Percentiles rank a stretch among this genome's conserved stretches.
Evolutionary conservation across 2,888 invertebrate genomes (phyloP).

Genomic region (Melolontha melolontha): DNA sequence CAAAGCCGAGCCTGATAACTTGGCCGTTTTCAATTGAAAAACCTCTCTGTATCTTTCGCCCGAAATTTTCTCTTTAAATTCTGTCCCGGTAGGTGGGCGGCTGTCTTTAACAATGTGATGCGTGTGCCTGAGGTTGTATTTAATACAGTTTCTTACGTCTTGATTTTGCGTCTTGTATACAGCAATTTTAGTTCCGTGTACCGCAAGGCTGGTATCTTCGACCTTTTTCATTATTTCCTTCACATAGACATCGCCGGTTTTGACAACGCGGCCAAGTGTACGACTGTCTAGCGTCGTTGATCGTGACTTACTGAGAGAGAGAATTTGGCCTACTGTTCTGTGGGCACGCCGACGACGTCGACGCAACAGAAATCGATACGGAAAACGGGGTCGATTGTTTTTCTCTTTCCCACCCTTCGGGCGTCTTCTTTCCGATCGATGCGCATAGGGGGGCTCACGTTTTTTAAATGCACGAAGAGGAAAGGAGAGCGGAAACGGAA

Average conservation of each 20-base stretch:
- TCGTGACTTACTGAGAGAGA: conserved; percentile 18
- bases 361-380: conserved; percentile 9
- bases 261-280: not conserved
- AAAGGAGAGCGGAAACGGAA: too few relatives aligned
- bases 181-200: conserved; percentile 14
- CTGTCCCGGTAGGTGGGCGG: not conserved
- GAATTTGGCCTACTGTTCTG: too few relatives aligned
- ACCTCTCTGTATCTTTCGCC: conserved; percentile 23
- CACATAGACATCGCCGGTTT: conserved; percentile 2
- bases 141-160: not conserved
- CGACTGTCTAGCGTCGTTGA: not conserved
- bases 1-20: conserved; percentile 53
- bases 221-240: conserved; percentile 18
- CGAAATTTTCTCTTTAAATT: not conserved
- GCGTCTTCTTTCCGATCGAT: too few relatives aligned
- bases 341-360: not conserved
- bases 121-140: not conserved
- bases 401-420: too few relatives aligned
- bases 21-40: conserved; percentile 54
- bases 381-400: conserved; percentile 8
- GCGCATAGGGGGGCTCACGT: too few relatives aligned
- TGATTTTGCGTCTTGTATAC: not conserved
- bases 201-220: conserved; percentile 20
- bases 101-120: not conserved
- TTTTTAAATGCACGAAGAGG: too few relatives aligned